Evolutionary conservation across 2,113 vertebrate species (phyloP), one percentile per base, ranked within the genome.

Genomic region (Echinops telfairi): DNA sequence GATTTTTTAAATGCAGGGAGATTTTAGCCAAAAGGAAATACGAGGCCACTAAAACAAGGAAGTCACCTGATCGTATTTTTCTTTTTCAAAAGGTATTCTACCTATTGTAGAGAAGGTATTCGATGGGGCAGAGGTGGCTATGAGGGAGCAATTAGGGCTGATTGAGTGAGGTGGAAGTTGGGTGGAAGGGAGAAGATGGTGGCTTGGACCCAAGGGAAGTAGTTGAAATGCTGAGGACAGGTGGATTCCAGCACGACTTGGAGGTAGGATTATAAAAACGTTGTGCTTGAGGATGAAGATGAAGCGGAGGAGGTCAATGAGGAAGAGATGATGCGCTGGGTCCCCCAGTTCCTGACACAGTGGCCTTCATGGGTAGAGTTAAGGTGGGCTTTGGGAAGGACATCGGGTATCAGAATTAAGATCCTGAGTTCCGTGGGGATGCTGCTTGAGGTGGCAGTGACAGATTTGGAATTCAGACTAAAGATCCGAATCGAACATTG

Each of bases 401-500:
- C 14, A 19, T 8, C 15, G 33, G 7, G 15, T 11, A 38, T 83
- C 31, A 38, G n/a, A 7, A 64, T 31, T 16, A 86, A 75, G 43
- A 60, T 40, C 16, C 62, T 12, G 27, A 78, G 10, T 20, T 70
- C 4, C 29, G 40, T 57, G 38, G 85, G 53, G 12, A 29, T 3
- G 2, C 6, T 57, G 31, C 31, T 57, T 60, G 57, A 6, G 7
- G 14, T 62, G 53, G 10, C 14, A 40, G 23, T 47, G 17, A 75
- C 58, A 22, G 40, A 11, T 81, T 90, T 91, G 29, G 25, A 89
- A 20, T 86, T 93, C 31, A 92, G 22, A 12, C 12, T n/a, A 91
- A 14, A 36, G 3, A 5, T 57, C 33, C 83, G 25, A 64, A 84
- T 15, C 31, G 53, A 78, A 66, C 40, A 33, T 53, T 43, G 47